These are phyloP conservation scores for Holacanthus passer DNA, from an alignment of 2,113 vertebrate species.

Conservation along the genomic window DNA sequence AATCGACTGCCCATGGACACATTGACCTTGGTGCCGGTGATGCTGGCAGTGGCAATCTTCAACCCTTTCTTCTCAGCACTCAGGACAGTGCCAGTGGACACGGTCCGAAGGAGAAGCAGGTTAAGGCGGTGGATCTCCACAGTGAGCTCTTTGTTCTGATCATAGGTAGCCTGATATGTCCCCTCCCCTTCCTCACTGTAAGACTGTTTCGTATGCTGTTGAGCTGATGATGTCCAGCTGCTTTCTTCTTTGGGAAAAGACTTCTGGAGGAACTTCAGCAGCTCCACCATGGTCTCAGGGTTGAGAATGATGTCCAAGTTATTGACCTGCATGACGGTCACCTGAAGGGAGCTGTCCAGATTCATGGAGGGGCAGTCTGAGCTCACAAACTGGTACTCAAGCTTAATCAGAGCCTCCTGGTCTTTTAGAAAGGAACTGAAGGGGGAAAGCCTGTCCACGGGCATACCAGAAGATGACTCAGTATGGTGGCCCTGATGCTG, in stretches of 20 bases:
- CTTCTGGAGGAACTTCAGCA: conserved; percentile 96
- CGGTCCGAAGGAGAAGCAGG: conserved; percentile 92
- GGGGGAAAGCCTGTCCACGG: conserved; percentile 67
- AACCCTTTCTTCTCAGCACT: conserved; percentile 91
- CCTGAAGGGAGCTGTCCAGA: conserved; percentile 94
- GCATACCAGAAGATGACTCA: conserved; percentile 47
- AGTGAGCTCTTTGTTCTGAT: conserved; percentile 93
- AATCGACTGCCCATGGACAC: conserved; percentile 91
- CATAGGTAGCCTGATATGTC: conserved; percentile 90
- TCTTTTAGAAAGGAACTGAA: conserved; percentile 82
- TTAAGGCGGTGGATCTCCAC: conserved; percentile 97
- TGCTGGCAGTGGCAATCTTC: conserved; percentile 97
- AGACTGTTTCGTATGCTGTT: conserved; percentile 82
- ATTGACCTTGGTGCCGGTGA: conserved; percentile 94
- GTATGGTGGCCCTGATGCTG: conserved; percentile 54
- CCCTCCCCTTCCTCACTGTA: conserved; percentile 82
- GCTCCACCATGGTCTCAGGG: conserved; percentile 97
- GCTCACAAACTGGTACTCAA: conserved; percentile 98
- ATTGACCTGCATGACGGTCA: conserved; percentile 94
- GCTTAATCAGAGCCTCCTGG: conserved; percentile 93
- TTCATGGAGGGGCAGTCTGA: conserved; percentile 97
- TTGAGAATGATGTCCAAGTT: conserved; percentile 98
- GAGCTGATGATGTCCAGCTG: conserved; percentile 80
- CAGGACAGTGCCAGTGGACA: conserved; percentile 82
- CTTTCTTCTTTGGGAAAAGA: conserved; percentile 95